A percentile compares a stretch with the other conserved stretches of the same genome.
Conservation (phyloP, 2,888 invertebrate species). For the Liopterus haemorrhoidalis region DNA sequence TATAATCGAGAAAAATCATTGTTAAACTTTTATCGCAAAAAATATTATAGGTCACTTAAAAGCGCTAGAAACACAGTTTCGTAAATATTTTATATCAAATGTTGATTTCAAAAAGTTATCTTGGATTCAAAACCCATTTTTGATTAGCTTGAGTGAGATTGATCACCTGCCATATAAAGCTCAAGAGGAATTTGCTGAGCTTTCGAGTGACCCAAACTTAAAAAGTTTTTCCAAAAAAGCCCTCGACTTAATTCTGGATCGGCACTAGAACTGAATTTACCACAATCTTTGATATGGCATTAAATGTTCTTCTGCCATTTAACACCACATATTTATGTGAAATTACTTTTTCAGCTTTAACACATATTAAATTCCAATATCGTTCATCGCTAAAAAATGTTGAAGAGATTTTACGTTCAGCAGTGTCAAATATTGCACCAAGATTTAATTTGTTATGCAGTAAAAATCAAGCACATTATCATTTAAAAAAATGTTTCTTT, state of each 20-base stretch:
- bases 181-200: conserved; percentile 27
- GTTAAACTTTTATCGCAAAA: conserved; percentile 27
- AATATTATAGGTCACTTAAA: conserved; percentile 27
- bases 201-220: conserved; percentile 27
- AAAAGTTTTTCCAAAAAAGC: conserved; percentile 21
- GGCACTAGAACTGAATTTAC: conserved; percentile 27
- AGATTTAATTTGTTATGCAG: conserved; percentile 31
- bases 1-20: conserved; percentile 29
- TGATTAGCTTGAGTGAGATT: conserved; percentile 21
- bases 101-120: conserved; percentile 24
- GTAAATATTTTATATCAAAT: conserved; percentile 26
- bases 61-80: conserved; percentile 26
- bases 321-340: conserved; percentile 28
- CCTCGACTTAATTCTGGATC: conserved; percentile 27
- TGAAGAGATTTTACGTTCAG: conserved; percentile 29
- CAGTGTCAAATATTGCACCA: conserved; percentile 28
- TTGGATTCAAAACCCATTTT: conserved; percentile 28
- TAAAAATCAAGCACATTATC: conserved; percentile 26
- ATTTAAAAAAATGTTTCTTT: conserved; percentile 21
- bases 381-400: conserved; percentile 28
- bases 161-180: conserved; percentile 21
- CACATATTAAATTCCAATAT: conserved; percentile 28
- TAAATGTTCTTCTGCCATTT: conserved; percentile 27
- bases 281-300: conserved; percentile 25
- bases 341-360: conserved; percentile 26